Percentiles rank a stretch among this genome's conserved stretches.
Conservation (phyloP, 2,888 invertebrate genomes). For the Pemphredon lugubris region DNA sequence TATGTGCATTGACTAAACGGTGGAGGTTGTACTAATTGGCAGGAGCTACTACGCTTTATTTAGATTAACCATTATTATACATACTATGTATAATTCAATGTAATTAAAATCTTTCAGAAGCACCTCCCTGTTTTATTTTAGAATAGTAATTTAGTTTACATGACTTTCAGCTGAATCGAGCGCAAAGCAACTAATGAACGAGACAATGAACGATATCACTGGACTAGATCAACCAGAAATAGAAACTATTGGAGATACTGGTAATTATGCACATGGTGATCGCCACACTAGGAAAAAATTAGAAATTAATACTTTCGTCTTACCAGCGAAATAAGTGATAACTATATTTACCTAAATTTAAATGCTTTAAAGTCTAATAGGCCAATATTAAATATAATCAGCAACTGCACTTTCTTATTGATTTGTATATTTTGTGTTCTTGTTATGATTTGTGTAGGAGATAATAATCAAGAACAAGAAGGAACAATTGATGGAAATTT, state of each 20-base stretch:
- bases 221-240: conserved; percentile 14
- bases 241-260: conserved; percentile 20
- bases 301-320: not conserved
- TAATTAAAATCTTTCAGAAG: conserved; percentile 48
- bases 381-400: conserved; percentile 3
- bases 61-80: conserved; percentile 20
- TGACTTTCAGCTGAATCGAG: conserved; percentile 57
- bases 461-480: conserved; percentile 35
- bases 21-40: conserved; percentile 26
- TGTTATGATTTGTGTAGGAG: conserved; percentile 42
- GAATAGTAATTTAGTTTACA: conserved; percentile 54
- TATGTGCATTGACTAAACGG: too few species aligned
- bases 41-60: conserved; percentile 28
- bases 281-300: conserved; percentile 13
- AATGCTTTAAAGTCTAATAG: conserved; percentile 3
- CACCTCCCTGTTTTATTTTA: conserved; percentile 34
- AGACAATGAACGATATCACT: conserved; percentile 17
- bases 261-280: conserved; percentile 36
- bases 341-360: too few species aligned
- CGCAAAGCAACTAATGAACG: conserved; percentile 30
- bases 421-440: conserved; percentile 21
- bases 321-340: too few species aligned
- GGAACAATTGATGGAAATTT: conserved; percentile 24
- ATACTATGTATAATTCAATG: conserved; percentile 21
- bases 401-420: not conserved